A percentile compares a stretch with the other conserved stretches of the same genome.
These are phyloP conservation scores for Furcula furcula DNA, from an alignment of 2,888 invertebrate species.

Conservation along the genomic window DNA sequence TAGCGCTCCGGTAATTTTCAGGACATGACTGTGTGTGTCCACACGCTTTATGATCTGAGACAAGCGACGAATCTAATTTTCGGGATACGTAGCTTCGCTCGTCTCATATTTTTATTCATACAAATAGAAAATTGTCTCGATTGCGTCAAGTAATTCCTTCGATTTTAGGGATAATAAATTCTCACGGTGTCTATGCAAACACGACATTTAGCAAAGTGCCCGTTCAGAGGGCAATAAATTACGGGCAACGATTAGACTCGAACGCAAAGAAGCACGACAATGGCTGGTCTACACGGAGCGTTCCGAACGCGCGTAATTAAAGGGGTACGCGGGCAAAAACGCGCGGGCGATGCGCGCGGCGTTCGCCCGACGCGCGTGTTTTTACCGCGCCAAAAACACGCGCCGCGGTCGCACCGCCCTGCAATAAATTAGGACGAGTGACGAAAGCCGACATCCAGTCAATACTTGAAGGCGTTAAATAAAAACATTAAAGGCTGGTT, in stretches of 20 bases:
- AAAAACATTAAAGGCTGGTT: slow-evolving; percentile 78
- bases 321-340: slow-evolving; percentile 67
- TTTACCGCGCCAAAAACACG: slow-evolving; percentile 70
- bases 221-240: slow-evolving; percentile 14
- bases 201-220: slow-evolving; percentile 6
- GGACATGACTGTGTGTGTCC: slow-evolving; percentile 53
- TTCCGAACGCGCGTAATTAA: slow-evolving; percentile 70
- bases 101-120: slow-evolving; percentile 12
- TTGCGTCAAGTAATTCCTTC: background rate
- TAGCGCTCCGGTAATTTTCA: slow-evolving; percentile 59
- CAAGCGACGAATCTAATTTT: slow-evolving; percentile 33
- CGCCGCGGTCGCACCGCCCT: slow-evolving; percentile 53
- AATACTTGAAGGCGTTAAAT: slow-evolving; percentile 75
- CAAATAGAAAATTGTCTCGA: background rate
- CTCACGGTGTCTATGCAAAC: slow-evolving; percentile 9
- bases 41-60: slow-evolving; percentile 50
- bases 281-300: slow-evolving; percentile 26
- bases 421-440: slow-evolving; percentile 76
- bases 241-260: slow-evolving; percentile 16
- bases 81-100: slow-evolving; percentile 20
- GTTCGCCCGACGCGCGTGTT: slow-evolving; percentile 51
- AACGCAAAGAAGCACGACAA: slow-evolving; percentile 30
- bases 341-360: slow-evolving; percentile 51
- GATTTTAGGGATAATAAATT: slow-evolving; percentile 5
- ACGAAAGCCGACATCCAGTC: slow-evolving; percentile 74